These are phyloP conservation scores for Polyommatus iphigenia DNA, from an alignment of 2,888 invertebrate species.

Conservation along the genomic window DNA sequence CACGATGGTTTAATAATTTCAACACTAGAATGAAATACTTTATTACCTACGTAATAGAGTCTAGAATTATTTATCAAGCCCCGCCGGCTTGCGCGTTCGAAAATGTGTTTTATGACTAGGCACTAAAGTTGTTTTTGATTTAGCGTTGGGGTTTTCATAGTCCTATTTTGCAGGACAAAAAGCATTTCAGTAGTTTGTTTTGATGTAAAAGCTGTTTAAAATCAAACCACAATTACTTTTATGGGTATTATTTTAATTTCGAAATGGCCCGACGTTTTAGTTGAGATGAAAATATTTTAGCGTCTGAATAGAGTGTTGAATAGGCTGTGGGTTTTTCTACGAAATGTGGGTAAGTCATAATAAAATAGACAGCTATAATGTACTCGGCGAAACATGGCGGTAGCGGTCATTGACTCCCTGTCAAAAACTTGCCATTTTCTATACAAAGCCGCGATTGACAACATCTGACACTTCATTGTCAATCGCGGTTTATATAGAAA, in stretches of 20 bases:
- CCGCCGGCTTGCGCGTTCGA: not conserved
- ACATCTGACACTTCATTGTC: too few relatives aligned
- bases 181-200: constrained; percentile 20
- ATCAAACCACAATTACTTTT: constrained; percentile 21
- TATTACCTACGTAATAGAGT: constrained; percentile 21
- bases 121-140: not conserved
- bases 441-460: too few relatives aligned
- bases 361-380: too few relatives aligned
- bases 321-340: too few relatives aligned
- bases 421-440: too few relatives aligned
- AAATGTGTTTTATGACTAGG: not conserved
- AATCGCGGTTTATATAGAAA: too few relatives aligned
- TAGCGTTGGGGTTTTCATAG: not conserved
- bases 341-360: not conserved
- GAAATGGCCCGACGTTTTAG: constrained; percentile 1
- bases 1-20: not conserved
- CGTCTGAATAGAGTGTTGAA: not conserved
- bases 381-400: too few relatives aligned
- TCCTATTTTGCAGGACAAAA: constrained; percentile 24
- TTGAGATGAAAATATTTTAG: constrained; percentile 4
- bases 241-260: not conserved
- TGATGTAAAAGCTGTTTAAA: constrained; percentile 16
- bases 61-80: constrained; percentile 14
- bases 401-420: too few relatives aligned
- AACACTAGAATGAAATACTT: constrained; percentile 14